Evolutionary conservation across 2,888 invertebrate genomes (phyloP), one percentile per base, ranked within the genome.

Genomic region (Himalopsyche japonica): DNA sequence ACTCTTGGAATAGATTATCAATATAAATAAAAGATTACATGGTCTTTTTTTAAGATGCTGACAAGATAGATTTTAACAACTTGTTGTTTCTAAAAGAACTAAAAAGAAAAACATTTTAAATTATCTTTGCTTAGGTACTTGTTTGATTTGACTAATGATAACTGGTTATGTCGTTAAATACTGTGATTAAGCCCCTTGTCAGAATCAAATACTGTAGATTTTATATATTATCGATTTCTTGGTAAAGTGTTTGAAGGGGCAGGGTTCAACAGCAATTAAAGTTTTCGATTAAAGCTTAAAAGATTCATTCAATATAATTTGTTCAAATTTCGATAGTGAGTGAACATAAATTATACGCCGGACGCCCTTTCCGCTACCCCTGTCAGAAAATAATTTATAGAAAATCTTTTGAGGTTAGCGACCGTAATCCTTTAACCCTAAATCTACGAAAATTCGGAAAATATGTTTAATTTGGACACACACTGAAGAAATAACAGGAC

Each of bases 341-440:
- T 57, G 20, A 48, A 47, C 76, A 47, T 81, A 81, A 81, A 81
- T 81, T 76, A 76, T 76, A 43, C 24, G 76, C 48, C 18, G 81
- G 76, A 81, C 48, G 18, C 48, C 8, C 7, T 79, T 79, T 43
- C 43, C 15, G 47, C 43, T 80, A 48, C 85, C 85, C 82, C 79
- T 80, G 83, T 85, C 85, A 80, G 48, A 30, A 24, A 15, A 83
- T 85, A 85, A 85, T 85, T 83, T 85, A 85, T 85, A 34, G 82
- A 78, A 76, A 83, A 83, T 85, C 83, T 85, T 85, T 81, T 70
- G 80, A 85, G 85, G 85, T 80, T 48, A 48, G 37, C 70, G 48
- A 79, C 80, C 83, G 43, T 83, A 78, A 83, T 80, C 85, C 85
- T 80, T 64, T 80, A 80, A 82, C 34, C 81, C 47, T 78, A 64